Evolutionary conservation across 2,113 vertebrate genomes (phyloP).

Genomic region (Anser cygnoides): DNA sequence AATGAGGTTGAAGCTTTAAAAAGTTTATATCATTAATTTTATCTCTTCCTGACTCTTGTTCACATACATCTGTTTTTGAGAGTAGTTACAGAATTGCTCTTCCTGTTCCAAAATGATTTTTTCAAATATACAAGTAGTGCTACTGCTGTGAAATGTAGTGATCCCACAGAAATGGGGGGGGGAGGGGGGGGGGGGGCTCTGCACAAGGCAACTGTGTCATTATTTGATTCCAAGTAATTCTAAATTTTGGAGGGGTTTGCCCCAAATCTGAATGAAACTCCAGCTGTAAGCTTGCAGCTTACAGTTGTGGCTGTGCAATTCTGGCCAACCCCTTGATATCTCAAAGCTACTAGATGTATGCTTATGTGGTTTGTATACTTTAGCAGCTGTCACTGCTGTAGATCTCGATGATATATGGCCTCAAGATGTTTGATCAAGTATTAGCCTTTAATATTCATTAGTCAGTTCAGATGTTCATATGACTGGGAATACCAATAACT

Average conservation of each 20-base stretch:
- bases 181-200: neutral
- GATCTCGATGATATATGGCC: neutral
- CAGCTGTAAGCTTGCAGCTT: neutral
- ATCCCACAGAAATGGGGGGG: neutral
- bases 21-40: neutral
- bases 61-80: neutral
- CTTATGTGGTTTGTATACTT: rapidly evolving
- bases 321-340: neutral
- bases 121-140: neutral
- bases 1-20: neutral
- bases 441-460: neutral
- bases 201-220: neutral
- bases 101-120: neutral
- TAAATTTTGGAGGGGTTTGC: neutral
- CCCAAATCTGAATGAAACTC: neutral
- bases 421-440: neutral
- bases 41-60: neutral
- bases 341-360: neutral
- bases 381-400: neutral
- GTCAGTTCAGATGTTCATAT: neutral
- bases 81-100: neutral
- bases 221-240: neutral
- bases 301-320: neutral
- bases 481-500: neutral
- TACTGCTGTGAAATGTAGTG: neutral